Evolutionary conservation across 2,888 invertebrate species (phyloP).

Genomic region (Drosophila recens): DNA sequence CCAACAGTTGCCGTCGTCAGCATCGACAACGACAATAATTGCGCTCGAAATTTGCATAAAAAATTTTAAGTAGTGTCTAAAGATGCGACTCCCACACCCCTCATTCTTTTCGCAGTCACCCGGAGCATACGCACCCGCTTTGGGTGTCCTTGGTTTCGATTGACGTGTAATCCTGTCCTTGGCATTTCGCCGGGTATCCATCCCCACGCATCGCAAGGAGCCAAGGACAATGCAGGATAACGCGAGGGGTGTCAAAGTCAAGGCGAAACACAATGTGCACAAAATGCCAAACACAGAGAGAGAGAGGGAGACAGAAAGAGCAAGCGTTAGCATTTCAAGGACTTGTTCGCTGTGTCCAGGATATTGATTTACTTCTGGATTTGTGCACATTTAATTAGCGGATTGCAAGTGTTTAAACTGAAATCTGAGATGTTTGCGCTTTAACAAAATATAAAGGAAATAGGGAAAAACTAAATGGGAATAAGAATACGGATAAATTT

Average conservation of each 20-base stretch:
- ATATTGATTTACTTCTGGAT: slow-evolving; percentile 70
- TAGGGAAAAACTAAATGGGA: background rate
- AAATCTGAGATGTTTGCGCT: slow-evolving; percentile 35
- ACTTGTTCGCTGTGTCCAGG: slow-evolving; percentile 52
- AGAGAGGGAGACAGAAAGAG: too few species aligned
- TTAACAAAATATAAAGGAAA: background rate
- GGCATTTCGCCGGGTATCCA: slow-evolving; percentile 51
- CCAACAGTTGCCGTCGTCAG: slow-evolving; percentile 56
- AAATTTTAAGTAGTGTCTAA: slow-evolving; percentile 71
- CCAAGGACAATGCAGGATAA: slow-evolving; percentile 75
- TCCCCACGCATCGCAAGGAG: slow-evolving; percentile 20
- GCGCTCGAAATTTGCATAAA: slow-evolving; percentile 80
- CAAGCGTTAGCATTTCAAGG: slow-evolving; percentile 62
- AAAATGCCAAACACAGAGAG: slow-evolving; percentile 49
- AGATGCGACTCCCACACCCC: slow-evolving; percentile 23
- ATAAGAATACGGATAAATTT: background rate
- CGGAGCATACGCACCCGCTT: slow-evolving; percentile 37
- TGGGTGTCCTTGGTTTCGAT: slow-evolving; percentile 69
- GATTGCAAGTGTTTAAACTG: slow-evolving; percentile 57
- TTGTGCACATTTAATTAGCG: slow-evolving; percentile 72
- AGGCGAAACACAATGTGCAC: slow-evolving; percentile 64
- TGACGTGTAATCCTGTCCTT: slow-evolving; percentile 69
- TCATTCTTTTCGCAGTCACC: slow-evolving; percentile 7
- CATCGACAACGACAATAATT: slow-evolving; percentile 69
- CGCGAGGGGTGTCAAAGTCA: slow-evolving; percentile 75